Conservation (phyloP, 2,113 vertebrate species). For the Stercorarius parasiticus region DNA sequence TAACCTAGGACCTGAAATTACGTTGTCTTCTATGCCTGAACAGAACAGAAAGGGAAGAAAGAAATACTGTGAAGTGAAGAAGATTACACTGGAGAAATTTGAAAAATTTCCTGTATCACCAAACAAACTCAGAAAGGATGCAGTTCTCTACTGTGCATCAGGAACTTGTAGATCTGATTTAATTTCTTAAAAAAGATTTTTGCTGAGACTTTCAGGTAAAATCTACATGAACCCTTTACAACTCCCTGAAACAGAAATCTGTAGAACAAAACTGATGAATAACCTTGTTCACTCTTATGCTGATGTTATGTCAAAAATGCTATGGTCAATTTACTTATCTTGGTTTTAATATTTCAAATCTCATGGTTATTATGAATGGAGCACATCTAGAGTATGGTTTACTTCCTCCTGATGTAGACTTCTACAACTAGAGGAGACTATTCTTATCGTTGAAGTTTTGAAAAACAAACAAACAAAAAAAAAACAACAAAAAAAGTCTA, state of each 20-base stretch:
- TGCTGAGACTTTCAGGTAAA: not conserved
- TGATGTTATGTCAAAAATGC: not conserved
- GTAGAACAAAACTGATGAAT: not conserved
- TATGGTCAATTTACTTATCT: not conserved
- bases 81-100: not conserved
- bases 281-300: not conserved
- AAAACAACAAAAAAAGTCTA: not conserved
- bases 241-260: not conserved
- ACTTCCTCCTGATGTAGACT: not conserved
- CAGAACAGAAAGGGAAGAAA: not conserved
- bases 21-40: not conserved
- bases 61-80: not conserved
- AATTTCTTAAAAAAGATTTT: not conserved
- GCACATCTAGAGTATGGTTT: not conserved
- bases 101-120: not conserved
- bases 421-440: not conserved
- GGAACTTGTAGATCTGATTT: not conserved
- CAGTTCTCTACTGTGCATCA: not conserved
- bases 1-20: not conserved
- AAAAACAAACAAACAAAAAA: not conserved
- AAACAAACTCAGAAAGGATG: not conserved
- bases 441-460: not conserved
- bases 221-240: not conserved
- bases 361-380: not conserved
- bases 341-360: not conserved